A percentile compares a stretch with the other conserved stretches of the same genome.
These are phyloP conservation scores for Pseudococcus viburni DNA, from an alignment of 2,888 invertebrate genomes.

Conservation along the genomic window DNA sequence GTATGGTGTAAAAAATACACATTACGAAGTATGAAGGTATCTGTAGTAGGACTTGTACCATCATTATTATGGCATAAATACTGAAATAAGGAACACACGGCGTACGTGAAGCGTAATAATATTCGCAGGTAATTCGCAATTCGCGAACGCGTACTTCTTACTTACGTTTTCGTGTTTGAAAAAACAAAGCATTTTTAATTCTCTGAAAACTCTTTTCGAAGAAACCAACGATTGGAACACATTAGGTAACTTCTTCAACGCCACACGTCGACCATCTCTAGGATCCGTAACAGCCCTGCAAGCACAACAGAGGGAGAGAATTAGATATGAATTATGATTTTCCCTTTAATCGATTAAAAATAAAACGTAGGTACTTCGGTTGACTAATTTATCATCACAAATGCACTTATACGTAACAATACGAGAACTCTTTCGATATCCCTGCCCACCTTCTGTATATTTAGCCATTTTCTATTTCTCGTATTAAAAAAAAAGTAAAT, in stretches of 20 bases:
- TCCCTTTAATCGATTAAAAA: neutral
- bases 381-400: neutral
- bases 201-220: constrained; percentile 98
- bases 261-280: constrained; percentile 96
- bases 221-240: constrained; percentile 99
- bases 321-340: neutral
- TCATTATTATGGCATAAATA: neutral
- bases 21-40: neutral
- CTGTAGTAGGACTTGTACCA: neutral
- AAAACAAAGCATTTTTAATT: constrained; percentile 99
- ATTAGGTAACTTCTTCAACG: constrained; percentile 99
- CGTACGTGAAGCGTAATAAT: neutral
- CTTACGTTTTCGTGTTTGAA: constrained; percentile 99
- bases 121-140: neutral
- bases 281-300: constrained; percentile 99
- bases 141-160: constrained; percentile 69
- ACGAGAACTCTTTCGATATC: neutral
- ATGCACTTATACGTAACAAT: neutral
- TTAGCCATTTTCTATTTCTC: too few species aligned
- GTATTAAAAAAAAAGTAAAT: too few species aligned
- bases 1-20: neutral
- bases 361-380: neutral
- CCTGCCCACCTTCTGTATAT: too few species aligned
- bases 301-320: neutral
- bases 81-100: neutral